Conservation (phyloP, 1,140 invertebrate genomes). For the Drosophila ohnishii region DNA sequence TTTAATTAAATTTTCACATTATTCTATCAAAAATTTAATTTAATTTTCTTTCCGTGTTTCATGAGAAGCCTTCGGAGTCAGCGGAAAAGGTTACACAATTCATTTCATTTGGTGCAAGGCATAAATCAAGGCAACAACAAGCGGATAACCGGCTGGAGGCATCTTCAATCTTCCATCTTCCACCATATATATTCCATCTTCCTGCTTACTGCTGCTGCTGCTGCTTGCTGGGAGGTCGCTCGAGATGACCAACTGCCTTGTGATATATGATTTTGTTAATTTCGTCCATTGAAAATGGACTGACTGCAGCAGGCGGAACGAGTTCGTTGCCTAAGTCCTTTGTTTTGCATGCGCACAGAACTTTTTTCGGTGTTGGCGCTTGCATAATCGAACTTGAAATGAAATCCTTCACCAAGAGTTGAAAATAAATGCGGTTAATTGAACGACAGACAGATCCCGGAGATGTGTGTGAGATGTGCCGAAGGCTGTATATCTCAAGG, state of each 20-base stretch:
- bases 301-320: slow-evolving; percentile 28
- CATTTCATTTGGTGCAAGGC: slow-evolving; percentile 80
- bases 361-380: slow-evolving; percentile 38
- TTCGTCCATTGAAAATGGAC: slow-evolving; percentile 68
- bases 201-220: slow-evolving; percentile 19
- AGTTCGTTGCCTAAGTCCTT: slow-evolving; percentile 73
- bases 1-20: not conserved
- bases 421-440: slow-evolving; percentile 72
- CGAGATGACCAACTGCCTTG: slow-evolving; percentile 38
- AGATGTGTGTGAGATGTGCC: slow-evolving; percentile 30
- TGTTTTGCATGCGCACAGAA: slow-evolving; percentile 58
- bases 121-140: slow-evolving; percentile 79
- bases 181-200: slow-evolving; percentile 35
- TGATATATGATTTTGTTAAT: slow-evolving; percentile 80
- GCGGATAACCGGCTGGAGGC: slow-evolving; percentile 50
- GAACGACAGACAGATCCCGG: slow-evolving; percentile 45
- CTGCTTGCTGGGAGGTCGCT: slow-evolving; percentile 62
- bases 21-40: not conserved
- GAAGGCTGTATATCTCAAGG: slow-evolving; percentile 58
- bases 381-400: slow-evolving; percentile 72
- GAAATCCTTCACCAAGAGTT: slow-evolving; percentile 49
- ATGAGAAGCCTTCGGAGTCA: slow-evolving; percentile 15
- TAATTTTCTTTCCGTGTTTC: slow-evolving; percentile 3
- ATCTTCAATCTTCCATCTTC: slow-evolving; percentile 31
- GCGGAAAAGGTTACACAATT: slow-evolving; percentile 75